Percentiles rank a stretch among this genome's conserved stretches.
Conservation (phyloP, 2,113 vertebrate species). For the Butorides virescens region DNA sequence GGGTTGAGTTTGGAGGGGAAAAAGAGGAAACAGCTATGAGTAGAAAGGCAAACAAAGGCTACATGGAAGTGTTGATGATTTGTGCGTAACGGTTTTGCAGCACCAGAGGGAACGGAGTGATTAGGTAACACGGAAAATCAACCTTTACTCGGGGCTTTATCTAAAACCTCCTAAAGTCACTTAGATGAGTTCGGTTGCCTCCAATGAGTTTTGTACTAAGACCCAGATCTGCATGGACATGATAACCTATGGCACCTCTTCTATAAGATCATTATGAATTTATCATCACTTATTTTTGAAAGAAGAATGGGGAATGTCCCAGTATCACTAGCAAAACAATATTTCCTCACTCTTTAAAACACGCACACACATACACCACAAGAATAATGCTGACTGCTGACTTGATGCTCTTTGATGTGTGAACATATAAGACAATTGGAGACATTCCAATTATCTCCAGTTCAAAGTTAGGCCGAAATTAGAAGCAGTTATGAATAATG, state of each 20-base stretch:
- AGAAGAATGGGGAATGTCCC: background rate
- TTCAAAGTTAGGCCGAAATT: conserved; percentile 64
- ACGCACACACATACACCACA: background rate
- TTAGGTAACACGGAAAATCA: background rate
- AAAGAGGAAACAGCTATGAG: background rate
- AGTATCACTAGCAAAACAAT: background rate
- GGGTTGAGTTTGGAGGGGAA: background rate
- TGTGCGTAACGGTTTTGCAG: background rate
- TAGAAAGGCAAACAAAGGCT: background rate
- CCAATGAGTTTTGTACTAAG: background rate
- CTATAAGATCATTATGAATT: background rate
- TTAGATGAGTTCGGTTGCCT: background rate
- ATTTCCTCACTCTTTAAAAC: background rate
- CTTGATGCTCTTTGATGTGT: conserved; percentile 33
- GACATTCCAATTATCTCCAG: conserved; percentile 50
- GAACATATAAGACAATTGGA: conserved; percentile 13
- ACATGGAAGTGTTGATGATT: background rate
- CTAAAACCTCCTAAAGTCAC: background rate
- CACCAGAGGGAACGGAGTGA: background rate
- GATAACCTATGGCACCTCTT: background rate
- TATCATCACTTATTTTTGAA: background rate
- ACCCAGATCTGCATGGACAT: background rate
- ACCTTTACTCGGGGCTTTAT: background rate
- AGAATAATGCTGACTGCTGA: background rate
- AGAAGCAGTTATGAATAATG: conserved; percentile 62